A percentile compares a stretch with the other conserved stretches of the same genome.
Evolutionary conservation across 1,140 invertebrate genomes (phyloP).

Genomic region (Drosophila virilis): DNA sequence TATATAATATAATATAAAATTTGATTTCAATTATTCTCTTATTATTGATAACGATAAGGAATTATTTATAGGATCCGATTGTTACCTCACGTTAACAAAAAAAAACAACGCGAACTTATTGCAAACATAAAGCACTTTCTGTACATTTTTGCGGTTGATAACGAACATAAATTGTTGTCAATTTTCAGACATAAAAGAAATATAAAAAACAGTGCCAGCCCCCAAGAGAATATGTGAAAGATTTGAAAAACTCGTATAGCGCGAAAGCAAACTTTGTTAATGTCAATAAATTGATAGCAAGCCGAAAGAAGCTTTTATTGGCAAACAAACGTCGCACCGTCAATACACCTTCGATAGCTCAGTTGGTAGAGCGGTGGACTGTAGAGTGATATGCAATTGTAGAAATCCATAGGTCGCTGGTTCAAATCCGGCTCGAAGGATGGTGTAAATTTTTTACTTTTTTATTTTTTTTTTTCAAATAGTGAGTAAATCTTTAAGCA

Average conservation of each 20-base stretch:
- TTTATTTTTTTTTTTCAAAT: neutral
- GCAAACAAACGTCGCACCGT: neutral
- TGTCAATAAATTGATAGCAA: neutral
- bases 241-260: neutral
- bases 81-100: too few species aligned
- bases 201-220: too few species aligned
- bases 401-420: conserved; percentile 89
- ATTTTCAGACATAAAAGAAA: too few species aligned
- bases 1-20: too few species aligned
- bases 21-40: too few species aligned
- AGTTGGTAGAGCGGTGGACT: conserved; percentile 95
- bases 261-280: neutral
- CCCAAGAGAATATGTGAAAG: neutral
- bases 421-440: conserved; percentile 90
- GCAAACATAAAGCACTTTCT: too few species aligned
- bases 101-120: too few species aligned
- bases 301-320: neutral
- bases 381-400: conserved; percentile 85
- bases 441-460: conserved; percentile 19
- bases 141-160: too few species aligned
- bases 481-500: neutral
- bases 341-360: conserved; percentile 90
- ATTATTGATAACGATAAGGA: too few species aligned
- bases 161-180: too few species aligned
- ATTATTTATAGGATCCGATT: too few species aligned